Base-by-base conservation (phyloP, 1,140 invertebrate species). In the Formica selysi region DNA sequence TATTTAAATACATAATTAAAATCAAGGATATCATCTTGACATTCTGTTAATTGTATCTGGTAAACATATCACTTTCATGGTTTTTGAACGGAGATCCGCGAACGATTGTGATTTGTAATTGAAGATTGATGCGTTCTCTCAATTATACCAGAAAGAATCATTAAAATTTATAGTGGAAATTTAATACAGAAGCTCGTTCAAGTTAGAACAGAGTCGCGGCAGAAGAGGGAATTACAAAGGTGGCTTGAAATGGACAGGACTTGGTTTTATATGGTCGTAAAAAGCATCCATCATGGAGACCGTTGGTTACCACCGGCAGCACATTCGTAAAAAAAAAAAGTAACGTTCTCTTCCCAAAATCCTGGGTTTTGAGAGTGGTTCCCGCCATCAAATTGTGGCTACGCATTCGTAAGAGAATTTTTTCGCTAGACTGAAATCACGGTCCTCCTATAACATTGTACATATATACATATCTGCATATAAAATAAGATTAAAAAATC, bases 211-310 rank as follows among this genome's bases (percentile, higher is more conserved):
- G 7, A 80, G 59, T 76, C 51, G 29, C n/a, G 76, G 36, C 61
- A 41, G 54, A 59, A 61, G 41, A 80, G 48, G 11, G 29, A 70
- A 73, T 90, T 62, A 71, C 41, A 67, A 79, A 88, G 83, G 59
- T 64, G 62, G 57, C 51, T 65, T 57, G 41, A 88, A 88, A 86
- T 68, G 76, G 61, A 68, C 61, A 6, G 62, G 26, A 32, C 59
- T 86, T 76, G 59, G 68, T 61, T 89, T 89, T 87, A 87, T 86
- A 76, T 38, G 68, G 16, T 86, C 81, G 59, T 90, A 89, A 90
- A 90, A 89, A 64, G 38, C 85, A 87, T 78, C 85, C 44, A 87
- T 89, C 76, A 81, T 85, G 59, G 57, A 74, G 74, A 68, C 62
- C 44, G 79, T 89, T 71, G 81, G 57, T 86, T 86, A 87, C 48